Base-by-base conservation (phyloP, 2,797 vertebrate genomes). In the Gadopsis bispinosus region DNA sequence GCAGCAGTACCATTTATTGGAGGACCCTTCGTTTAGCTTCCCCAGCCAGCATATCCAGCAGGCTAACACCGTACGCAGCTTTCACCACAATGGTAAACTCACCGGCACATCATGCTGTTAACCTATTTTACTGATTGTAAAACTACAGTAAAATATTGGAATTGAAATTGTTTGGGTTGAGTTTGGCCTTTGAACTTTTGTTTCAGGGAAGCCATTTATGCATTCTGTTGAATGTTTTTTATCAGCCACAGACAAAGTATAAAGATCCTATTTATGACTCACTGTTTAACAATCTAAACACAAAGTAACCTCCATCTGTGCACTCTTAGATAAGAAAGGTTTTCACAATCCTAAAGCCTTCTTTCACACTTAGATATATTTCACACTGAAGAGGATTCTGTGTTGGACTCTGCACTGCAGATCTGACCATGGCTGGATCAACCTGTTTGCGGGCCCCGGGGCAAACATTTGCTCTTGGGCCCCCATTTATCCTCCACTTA, bases 1-100 rank as follows among this genome's bases (percentile, higher is more conserved):
- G 77, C 92, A 96, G 85, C 93, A 95, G 89, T 95, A 92, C 89
- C 95, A 95, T 66, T 89, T 95, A 10, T 86, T 96, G 77, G 92
- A 95, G 69, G 95, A 95, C 73, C 92, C 91, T 1, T 86, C 80
- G 3, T 96, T 95, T 82, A 94, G 79, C 77, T 96, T 95, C 82
- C 95, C 95, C 31, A 91, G 85, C 69, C 92, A 91, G 29, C 95
- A 96, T 72, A 93, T 95, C 47, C 92, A 95, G 84, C 88, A 92
- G 74, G 95, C 95, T 63, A 96, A 97, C 93, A 97, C 96, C 2
- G 88, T 96, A 47, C 95, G 96, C 82, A 95, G 94, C 84, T 96
- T 96, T 82, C 95, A 96, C 82, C 96, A 96, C 81, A 92, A 83
- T 51, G 96, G 96, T 97, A 90, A 88, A 92, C 20, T 64, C 43